phyloP scores from a whole-genome alignment of 23 tunicate genomes.

The Trididemnum clinides region DNA sequence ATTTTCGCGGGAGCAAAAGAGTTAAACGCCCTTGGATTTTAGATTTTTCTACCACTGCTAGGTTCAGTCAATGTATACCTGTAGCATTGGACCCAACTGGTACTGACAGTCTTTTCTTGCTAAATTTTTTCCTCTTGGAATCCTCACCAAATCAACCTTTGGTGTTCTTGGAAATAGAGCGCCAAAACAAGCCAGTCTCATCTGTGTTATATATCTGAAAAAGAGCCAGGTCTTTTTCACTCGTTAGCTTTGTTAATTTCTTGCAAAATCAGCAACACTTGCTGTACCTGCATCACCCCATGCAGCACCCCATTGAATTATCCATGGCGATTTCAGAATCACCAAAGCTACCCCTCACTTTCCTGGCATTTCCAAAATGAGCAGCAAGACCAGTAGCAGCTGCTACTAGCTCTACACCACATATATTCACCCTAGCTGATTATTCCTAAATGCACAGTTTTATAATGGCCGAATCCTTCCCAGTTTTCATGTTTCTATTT shows the following conservation, averaged over 20 bases:
- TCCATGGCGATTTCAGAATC: conserved; percentile 8
- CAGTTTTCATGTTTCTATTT: neutral
- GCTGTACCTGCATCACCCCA: neutral
- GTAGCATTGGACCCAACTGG: conserved; percentile 13
- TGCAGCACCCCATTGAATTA: conserved; percentile 8
- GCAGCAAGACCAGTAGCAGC: neutral
- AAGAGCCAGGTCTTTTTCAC: neutral
- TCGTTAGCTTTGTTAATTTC: neutral
- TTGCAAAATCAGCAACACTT: neutral
- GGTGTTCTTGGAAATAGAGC: no score
- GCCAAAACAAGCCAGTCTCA: no score
- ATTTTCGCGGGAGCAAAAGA: no score
- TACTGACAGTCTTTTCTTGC: neutral
- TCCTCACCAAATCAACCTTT: no score
- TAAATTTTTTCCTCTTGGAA: neutral
- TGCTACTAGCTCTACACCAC: neutral
- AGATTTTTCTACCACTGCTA: neutral
- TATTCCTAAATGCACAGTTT: neutral
- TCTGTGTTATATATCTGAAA: neutral
- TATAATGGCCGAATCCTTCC: neutral
- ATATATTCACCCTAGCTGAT: neutral
- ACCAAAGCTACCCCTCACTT: neutral
- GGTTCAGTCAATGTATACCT: neutral
- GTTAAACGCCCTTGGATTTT: neutral
- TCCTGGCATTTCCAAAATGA: neutral